A percentile compares a stretch with the other conserved stretches of the same genome.
Evolutionary conservation across 2,888 invertebrate genomes (phyloP).

Genomic region (Drosophila eohydei): DNA sequence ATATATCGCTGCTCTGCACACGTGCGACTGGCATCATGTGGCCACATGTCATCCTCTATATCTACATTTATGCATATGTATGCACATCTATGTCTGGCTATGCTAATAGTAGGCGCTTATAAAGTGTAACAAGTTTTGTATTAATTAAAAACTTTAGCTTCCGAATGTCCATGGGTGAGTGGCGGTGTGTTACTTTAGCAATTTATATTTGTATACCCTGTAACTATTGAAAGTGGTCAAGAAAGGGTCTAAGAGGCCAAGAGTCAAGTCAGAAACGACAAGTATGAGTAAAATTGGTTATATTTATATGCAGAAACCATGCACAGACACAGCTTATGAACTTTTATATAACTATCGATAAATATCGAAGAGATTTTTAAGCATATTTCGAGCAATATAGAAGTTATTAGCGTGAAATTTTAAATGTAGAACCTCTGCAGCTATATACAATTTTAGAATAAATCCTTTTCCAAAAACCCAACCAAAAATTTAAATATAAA

Average conservation of each 20-base stretch:
- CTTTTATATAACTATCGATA: background rate
- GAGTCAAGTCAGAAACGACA: background rate
- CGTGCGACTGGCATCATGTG: slow-evolving; percentile 7
- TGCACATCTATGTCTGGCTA: background rate
- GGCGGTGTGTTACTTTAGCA: slow-evolving; percentile 35
- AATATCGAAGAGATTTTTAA: background rate
- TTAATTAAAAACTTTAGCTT: slow-evolving; percentile 82
- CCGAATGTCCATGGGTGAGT: slow-evolving; percentile 46
- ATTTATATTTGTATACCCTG: slow-evolving; percentile 46
- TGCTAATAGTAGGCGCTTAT: slow-evolving; percentile 72
- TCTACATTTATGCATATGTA: slow-evolving; percentile 3
- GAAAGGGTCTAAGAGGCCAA: background rate
- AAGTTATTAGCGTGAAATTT: background rate
- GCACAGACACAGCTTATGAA: too few relatives aligned
- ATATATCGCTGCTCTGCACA: background rate
- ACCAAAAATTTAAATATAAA: background rate
- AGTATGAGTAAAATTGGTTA: background rate
- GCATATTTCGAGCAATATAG: background rate
- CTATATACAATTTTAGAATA: background rate
- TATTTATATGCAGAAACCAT: background rate
- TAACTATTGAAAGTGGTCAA: background rate
- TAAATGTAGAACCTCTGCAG: accelerated
- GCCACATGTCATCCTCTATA: slow-evolving; percentile 1
- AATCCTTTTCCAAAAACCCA: background rate
- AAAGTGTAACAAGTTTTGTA: slow-evolving; percentile 82